Evolutionary conservation across 2,797 vertebrate species (phyloP).

Genomic region (Falco naumanni): DNA sequence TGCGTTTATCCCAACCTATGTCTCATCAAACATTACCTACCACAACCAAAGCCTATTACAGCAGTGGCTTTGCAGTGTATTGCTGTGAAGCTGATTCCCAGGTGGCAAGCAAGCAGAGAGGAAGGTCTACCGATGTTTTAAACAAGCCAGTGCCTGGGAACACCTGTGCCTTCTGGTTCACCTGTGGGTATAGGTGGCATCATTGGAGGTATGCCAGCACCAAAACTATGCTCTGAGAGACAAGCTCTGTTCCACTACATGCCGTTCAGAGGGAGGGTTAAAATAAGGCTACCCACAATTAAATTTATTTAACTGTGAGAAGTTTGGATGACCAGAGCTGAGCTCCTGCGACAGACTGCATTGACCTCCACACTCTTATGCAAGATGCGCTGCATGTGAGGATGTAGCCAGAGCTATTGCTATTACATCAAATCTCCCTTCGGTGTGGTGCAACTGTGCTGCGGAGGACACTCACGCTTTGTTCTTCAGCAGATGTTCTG

Average conservation of each 20-base stretch:
- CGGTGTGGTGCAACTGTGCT: not conserved
- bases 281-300: not conserved
- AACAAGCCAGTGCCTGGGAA: not conserved
- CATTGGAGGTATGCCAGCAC: not conserved
- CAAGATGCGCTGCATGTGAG: not conserved
- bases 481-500: slow-evolving; percentile 57
- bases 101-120: not conserved
- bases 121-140: not conserved
- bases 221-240: not conserved
- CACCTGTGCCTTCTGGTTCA: not conserved
- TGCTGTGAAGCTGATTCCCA: not conserved
- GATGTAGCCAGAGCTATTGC: not conserved
- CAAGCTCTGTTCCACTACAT: not conserved
- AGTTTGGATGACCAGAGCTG: not conserved
- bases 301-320: not conserved
- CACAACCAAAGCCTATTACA: not conserved
- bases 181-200: not conserved
- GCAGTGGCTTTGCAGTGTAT: not conserved
- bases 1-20: not conserved
- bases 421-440: not conserved
- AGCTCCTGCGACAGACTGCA: not conserved
- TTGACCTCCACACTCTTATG: not conserved
- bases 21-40: not conserved
- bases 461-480: slow-evolving; percentile 6
- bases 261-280: not conserved